phyloP scores from a whole-genome alignment of 2,113 vertebrate genomes.

The Pyxicephalus adspersus region DNA sequence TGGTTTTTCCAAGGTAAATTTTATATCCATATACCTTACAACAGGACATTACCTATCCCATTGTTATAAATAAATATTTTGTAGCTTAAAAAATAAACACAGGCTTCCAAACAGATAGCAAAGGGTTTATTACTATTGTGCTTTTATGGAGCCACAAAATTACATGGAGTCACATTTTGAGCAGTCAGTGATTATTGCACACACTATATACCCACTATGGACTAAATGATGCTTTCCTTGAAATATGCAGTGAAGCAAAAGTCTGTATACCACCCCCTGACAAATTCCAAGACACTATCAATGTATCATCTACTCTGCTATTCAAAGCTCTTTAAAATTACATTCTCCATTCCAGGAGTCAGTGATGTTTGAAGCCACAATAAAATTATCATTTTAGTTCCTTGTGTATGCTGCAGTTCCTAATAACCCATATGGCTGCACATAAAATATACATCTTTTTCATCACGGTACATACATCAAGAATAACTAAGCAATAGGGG shows the following conservation, averaged over 20 bases:
- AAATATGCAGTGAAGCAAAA: constrained; percentile 49
- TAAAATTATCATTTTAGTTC: constrained; percentile 23
- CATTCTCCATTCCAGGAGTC: constrained; percentile 4
- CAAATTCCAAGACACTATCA: constrained; percentile 29
- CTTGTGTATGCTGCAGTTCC: constrained; percentile 7
- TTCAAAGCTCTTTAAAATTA: constrained; percentile 46
- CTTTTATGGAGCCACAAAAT: neutral
- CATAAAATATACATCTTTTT: constrained; percentile 18
- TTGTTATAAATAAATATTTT: no score
- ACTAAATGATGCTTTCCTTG: constrained; percentile 39
- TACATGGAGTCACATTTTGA: neutral
- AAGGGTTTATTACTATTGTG: neutral
- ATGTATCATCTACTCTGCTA: constrained; percentile 40
- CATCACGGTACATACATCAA: neutral
- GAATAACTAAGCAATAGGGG: neutral
- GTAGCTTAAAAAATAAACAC: neutral
- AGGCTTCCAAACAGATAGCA: neutral
- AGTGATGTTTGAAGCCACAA: constrained; percentile 23
- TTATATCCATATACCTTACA: no score
- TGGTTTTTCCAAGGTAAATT: no score
- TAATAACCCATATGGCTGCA: constrained; percentile 20
- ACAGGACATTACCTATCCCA: no score
- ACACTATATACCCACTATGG: constrained; percentile 15
- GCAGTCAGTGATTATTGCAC: constrained; percentile 18
- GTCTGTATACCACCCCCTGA: constrained; percentile 23